A percentile compares a stretch with the other conserved stretches of the same genome.
phyloP scores from a whole-genome alignment of 1,140 invertebrate species.

The Drosophila micromelanica region DNA sequence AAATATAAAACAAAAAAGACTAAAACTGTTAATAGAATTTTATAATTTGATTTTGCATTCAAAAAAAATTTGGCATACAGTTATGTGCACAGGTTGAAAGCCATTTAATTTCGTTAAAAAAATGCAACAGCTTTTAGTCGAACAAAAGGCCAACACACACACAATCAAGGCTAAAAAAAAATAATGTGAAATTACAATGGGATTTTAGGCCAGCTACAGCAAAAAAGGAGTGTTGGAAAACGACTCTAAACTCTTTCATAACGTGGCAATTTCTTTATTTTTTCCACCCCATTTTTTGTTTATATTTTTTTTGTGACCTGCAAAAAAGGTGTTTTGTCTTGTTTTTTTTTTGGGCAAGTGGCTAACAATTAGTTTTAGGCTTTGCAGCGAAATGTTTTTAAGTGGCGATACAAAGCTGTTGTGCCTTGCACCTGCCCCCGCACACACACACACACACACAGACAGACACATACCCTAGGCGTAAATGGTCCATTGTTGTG shows the following conservation, averaged over 20 bases:
- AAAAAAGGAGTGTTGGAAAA: conserved; percentile 9
- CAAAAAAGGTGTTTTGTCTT: not conserved
- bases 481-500: conserved; percentile 27
- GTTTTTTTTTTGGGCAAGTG: conserved; percentile 13
- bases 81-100: no score
- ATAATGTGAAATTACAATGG: conserved; percentile 5
- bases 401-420: conserved; percentile 12
- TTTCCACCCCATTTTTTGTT: not conserved
- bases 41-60: no score
- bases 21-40: no score
- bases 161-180: not conserved
- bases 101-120: conserved; percentile 10
- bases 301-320: not conserved
- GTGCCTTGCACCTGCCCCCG: not conserved
- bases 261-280: conserved; percentile 5
- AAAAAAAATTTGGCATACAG: no score
- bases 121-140: conserved; percentile 17
- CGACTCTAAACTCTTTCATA: conserved; percentile 22
- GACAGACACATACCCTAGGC: not conserved
- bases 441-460: not conserved
- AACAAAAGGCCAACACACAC: conserved; percentile 13
- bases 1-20: no score
- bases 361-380: conserved; percentile 32
- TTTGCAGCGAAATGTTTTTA: conserved; percentile 15
- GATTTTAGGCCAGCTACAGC: not conserved